These are phyloP conservation scores for Neocrepidodera transversa DNA, from an alignment of 2,888 invertebrate genomes.

Conservation along the genomic window DNA sequence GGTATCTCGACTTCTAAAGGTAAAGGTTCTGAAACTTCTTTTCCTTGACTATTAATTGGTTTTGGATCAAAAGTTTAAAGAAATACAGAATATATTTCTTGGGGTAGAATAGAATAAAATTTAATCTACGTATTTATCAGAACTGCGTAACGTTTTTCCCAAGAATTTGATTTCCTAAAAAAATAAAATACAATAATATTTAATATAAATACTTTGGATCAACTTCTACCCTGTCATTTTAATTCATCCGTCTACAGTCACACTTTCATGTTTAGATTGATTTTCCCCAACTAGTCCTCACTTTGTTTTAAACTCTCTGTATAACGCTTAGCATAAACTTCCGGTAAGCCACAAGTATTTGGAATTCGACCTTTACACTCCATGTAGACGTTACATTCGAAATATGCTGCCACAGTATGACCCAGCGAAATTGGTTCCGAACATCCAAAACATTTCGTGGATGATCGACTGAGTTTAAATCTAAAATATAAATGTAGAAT, in stretches of 20 bases:
- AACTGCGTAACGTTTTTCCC: constrained; percentile 64
- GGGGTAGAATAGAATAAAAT: constrained; percentile 58
- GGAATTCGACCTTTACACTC: constrained; percentile 61
- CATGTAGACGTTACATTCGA: constrained; percentile 68
- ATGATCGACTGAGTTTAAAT: constrained; percentile 52
- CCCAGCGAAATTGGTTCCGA: constrained; percentile 68
- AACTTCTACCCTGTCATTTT: constrained; percentile 64
- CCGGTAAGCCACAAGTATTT: constrained; percentile 67
- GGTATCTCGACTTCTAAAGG: constrained; percentile 57
- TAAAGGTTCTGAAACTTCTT: constrained; percentile 54
- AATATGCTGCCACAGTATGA: constrained; percentile 65
- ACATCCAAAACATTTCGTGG: constrained; percentile 67
- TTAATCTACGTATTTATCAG: constrained; percentile 61
- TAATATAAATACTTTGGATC: no score
- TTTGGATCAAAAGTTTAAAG: constrained; percentile 58
- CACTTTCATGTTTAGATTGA: constrained; percentile 37
- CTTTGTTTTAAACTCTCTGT: constrained; percentile 48
- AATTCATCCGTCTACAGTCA: constrained; percentile 63
- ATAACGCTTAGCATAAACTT: constrained; percentile 62
- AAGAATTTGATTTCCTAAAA: constrained; percentile 55
- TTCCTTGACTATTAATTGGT: constrained; percentile 51
- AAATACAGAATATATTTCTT: constrained; percentile 38
- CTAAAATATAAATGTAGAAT: no score
- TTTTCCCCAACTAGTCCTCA: constrained; percentile 30
- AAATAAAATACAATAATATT: constrained; percentile 8